Base-by-base conservation (phyloP, 2,113 vertebrate species). In the Upupa epops region DNA sequence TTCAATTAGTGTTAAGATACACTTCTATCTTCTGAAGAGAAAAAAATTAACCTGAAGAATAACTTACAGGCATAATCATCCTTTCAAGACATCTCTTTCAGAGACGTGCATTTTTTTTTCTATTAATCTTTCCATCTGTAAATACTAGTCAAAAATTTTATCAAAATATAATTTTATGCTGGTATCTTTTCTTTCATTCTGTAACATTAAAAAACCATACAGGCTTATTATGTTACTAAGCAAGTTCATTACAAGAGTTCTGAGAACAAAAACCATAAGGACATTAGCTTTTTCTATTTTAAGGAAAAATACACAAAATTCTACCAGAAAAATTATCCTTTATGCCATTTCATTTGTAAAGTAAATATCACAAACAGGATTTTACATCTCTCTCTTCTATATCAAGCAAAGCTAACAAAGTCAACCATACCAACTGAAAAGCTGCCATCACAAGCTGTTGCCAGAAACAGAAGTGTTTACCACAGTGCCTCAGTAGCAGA, bases 261-360 rank as follows among this genome's bases (percentile, higher is more conserved):
- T 12, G 42, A 86, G 88, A 21, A 85, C 5, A 2, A 65, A 89
- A 92, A 63, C 2, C 5, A 3, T 18, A 60, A 46, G 5, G 22
- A 83, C 26, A 60, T 8, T 48, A 1, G 4, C 19, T 14, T 82
- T 66, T 79, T 72, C 42, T 8, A 58, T 32, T 80, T 37, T 56
- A 77, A 77, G 32, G 61, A 77, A 64, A 52, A 46, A 68, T 20
- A 77, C 11, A 28, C 51, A 74, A 77, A 49, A 31, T 3, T 83
- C 63, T 76, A 85, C 82, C 75, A 89, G 80, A 92, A 77, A 96
- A 92, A 83, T 88, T 61, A 82, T 78, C 59, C 73, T 42, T 58
- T 72, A 48, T 16, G 20, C 69, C 31, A 22, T 42, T 83, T 73
- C 45, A 21, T 66, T 83, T 25, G 87, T 7, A 3, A 3, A 78